phyloP scores from a whole-genome alignment of 2,888 invertebrate species.

The Philaethria dido region DNA sequence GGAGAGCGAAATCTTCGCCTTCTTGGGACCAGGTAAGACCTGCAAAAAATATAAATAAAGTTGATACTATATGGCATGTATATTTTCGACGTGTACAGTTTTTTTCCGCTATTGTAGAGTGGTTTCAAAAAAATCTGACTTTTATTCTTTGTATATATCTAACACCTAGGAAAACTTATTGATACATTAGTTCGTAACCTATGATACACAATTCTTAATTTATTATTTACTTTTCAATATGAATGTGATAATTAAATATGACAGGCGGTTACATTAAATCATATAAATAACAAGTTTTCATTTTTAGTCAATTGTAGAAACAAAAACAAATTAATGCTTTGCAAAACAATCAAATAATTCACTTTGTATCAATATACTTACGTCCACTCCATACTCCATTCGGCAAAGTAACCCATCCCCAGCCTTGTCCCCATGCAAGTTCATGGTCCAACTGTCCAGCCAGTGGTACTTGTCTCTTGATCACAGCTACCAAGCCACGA shows the following conservation, averaged over 20 bases:
- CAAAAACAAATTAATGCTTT: not conserved
- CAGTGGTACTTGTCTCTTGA: constrained; percentile 78
- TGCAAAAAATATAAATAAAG: constrained; percentile 55
- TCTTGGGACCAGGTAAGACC: constrained; percentile 87
- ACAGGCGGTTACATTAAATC: not conserved
- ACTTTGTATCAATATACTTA: too few relatives aligned
- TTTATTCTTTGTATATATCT: too few relatives aligned
- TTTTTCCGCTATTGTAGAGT: too few relatives aligned
- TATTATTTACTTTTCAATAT: too few relatives aligned
- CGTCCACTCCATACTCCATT: constrained; percentile 87
- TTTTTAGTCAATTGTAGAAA: not conserved
- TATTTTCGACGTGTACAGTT: too few relatives aligned
- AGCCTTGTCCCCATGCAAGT: constrained; percentile 89
- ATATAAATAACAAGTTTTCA: not conserved
- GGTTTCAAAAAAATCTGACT: too few relatives aligned
- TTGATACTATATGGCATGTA: not conserved
- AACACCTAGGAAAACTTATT: too few relatives aligned
- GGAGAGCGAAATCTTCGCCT: constrained; percentile 86
- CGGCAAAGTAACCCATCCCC: constrained; percentile 89
- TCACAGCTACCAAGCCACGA: constrained; percentile 77
- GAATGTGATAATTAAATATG: too few relatives aligned
- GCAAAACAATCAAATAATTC: not conserved
- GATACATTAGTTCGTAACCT: too few relatives aligned
- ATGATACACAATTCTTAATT: too few relatives aligned
- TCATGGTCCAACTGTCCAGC: constrained; percentile 82